phyloP scores from a whole-genome alignment of 2,888 invertebrate genomes.

The Phytoseiulus persimilis region DNA sequence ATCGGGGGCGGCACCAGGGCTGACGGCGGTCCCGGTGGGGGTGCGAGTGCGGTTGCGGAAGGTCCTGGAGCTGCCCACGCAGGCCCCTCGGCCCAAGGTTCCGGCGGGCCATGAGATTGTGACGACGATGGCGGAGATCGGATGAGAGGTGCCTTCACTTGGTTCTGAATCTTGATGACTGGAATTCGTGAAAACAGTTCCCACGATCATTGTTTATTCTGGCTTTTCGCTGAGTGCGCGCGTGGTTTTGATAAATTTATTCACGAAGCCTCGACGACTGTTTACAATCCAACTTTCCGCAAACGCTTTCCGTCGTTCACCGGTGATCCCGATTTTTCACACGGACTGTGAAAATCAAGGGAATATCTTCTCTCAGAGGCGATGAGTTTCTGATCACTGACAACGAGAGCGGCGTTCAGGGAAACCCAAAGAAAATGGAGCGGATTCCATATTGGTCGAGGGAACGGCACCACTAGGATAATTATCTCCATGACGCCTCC shows the following conservation, averaged over 20 bases:
- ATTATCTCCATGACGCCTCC: neutral
- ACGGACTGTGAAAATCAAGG: no score
- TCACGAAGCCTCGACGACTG: no score
- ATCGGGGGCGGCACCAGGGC: constrained; percentile 32
- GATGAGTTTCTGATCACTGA: neutral
- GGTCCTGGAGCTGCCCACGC: constrained; percentile 46
- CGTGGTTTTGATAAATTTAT: no score
- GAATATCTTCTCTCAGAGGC: no score
- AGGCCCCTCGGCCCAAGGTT: constrained; percentile 48
- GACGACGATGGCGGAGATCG: constrained; percentile 43
- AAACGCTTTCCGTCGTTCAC: no score
- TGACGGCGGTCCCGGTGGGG: constrained; percentile 41
- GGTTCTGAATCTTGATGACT: constrained; percentile 41
- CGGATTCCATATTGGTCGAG: neutral
- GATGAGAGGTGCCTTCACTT: constrained; percentile 37
- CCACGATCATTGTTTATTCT: no score
- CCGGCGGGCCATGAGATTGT: constrained; percentile 40
- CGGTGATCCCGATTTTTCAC: no score
- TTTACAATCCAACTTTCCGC: no score
- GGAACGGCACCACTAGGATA: neutral
- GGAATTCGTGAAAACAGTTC: constrained; percentile 24
- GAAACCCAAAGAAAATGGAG: neutral
- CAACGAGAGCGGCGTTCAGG: neutral
- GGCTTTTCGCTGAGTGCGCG: no score
- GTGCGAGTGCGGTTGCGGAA: constrained; percentile 52